Conservation (phyloP, 2,888 invertebrate genomes). For the Conistra vaccinii region DNA sequence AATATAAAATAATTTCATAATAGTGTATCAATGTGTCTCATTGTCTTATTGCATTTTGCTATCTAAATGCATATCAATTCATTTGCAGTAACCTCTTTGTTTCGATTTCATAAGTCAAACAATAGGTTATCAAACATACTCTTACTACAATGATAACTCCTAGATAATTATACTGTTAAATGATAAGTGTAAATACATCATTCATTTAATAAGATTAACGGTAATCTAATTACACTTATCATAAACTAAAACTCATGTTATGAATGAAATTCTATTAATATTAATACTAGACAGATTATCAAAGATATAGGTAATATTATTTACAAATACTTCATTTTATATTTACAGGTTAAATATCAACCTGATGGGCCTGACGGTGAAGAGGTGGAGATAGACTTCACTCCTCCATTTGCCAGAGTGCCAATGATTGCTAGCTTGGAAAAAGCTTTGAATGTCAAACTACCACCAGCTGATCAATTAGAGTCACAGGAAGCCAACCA, state of each 20-base stretch:
- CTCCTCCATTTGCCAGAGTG: constrained; percentile 98
- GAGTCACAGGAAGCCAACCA: constrained; percentile 93
- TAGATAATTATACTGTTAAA: constrained; percentile 4
- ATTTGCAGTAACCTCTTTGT: constrained; percentile 34
- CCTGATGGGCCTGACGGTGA: constrained; percentile 97
- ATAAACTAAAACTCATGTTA: background rate
- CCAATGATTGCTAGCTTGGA: constrained; percentile 98
- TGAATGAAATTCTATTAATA: constrained; percentile 26
- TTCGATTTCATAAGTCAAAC: constrained; percentile 13
- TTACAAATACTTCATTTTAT: constrained; percentile 7
- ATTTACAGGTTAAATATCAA: constrained; percentile 93
- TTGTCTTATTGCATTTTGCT: constrained; percentile 18
- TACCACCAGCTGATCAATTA: constrained; percentile 93
- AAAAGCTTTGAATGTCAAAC: constrained; percentile 93
- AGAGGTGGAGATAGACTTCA: constrained; percentile 97
- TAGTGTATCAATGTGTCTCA: constrained; percentile 6
- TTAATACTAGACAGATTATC: background rate
- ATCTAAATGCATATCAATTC: constrained; percentile 16
- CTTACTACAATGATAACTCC: constrained; percentile 30
- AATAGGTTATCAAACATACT: constrained; percentile 52
- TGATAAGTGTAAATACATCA: constrained; percentile 10
- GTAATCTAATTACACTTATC: constrained; percentile 1
- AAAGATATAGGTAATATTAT: background rate
- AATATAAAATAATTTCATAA: constrained; percentile 6
- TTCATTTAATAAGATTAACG: constrained; percentile 4